Conservation (phyloP, 2,888 invertebrate genomes). For the Drosophila eohydei region DNA sequence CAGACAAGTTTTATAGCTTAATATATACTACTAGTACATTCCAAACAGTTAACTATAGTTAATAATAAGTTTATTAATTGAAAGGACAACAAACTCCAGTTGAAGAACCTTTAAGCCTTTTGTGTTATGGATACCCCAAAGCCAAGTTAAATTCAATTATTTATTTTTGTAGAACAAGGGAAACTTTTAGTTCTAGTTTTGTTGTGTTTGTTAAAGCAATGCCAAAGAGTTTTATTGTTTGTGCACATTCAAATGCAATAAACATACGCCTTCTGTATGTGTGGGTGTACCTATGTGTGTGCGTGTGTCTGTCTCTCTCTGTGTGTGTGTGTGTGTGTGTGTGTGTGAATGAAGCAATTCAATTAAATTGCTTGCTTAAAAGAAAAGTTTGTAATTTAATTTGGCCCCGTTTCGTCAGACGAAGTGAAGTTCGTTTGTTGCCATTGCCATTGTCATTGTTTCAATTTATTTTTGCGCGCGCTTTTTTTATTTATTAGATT, state of each 20-base stretch:
- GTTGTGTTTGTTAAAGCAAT: constrained; percentile 5
- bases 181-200: constrained; percentile 5
- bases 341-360: constrained; percentile 47
- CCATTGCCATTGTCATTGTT: constrained; percentile 36
- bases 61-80: background rate
- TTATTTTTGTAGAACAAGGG: background rate
- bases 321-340: constrained; percentile 3
- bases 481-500: constrained; percentile 67
- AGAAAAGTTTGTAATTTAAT: constrained; percentile 75
- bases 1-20: no score
- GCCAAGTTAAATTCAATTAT: background rate
- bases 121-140: background rate
- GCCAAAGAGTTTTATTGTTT: constrained; percentile 19
- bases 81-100: no score
- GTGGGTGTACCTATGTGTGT: background rate
- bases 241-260: constrained; percentile 40
- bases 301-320: background rate
- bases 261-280: constrained; percentile 8
- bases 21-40: background rate
- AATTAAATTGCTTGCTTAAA: constrained; percentile 72
- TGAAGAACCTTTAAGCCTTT: background rate
- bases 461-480: constrained; percentile 50
- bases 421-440: constrained; percentile 43
- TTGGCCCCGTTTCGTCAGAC: constrained; percentile 58
- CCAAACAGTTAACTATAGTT: background rate